These are phyloP conservation scores for Armadillidium nasatum DNA, from an alignment of 1,140 invertebrate genomes.

Conservation along the genomic window DNA sequence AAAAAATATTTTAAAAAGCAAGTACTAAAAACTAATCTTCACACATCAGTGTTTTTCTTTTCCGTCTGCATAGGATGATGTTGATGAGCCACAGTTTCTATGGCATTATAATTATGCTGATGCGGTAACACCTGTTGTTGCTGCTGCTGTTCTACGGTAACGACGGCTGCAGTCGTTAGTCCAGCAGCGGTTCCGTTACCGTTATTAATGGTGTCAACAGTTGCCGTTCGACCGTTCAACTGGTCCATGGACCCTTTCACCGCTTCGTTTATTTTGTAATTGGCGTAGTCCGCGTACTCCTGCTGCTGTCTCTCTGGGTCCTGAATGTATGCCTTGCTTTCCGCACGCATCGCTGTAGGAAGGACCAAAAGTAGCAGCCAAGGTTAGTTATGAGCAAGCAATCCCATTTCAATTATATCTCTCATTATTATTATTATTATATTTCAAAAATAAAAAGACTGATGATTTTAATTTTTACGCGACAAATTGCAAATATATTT, in stretches of 20 bases:
- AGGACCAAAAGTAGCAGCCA: slow-evolving; percentile 1
- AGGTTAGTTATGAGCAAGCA: background rate
- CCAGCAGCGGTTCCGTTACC: background rate
- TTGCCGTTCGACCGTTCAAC: slow-evolving; percentile 23
- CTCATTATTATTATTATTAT: no score
- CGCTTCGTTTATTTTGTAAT: slow-evolving; percentile 22
- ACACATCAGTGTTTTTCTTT: slow-evolving; percentile 6
- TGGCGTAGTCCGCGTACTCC: slow-evolving; percentile 19
- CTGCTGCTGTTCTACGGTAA: background rate
- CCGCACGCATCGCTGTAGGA: slow-evolving; percentile 19
- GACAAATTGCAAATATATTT: no score
- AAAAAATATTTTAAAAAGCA: background rate
- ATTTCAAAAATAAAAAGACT: no score
- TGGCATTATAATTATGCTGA: background rate
- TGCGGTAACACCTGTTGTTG: background rate
- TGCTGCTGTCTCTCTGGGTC: slow-evolving; percentile 11
- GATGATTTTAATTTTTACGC: no score
- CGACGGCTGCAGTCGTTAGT: background rate
- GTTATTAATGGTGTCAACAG: background rate
- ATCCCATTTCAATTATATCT: background rate
- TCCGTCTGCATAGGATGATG: background rate
- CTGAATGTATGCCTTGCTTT: slow-evolving; percentile 30
- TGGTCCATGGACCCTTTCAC: slow-evolving; percentile 27
- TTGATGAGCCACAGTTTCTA: background rate
- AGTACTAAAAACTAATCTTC: background rate